A percentile compares a stretch with the other conserved stretches of the same genome.
Conservation (phyloP, 2,113 vertebrate species). For the Propithecus coquereli region DNA sequence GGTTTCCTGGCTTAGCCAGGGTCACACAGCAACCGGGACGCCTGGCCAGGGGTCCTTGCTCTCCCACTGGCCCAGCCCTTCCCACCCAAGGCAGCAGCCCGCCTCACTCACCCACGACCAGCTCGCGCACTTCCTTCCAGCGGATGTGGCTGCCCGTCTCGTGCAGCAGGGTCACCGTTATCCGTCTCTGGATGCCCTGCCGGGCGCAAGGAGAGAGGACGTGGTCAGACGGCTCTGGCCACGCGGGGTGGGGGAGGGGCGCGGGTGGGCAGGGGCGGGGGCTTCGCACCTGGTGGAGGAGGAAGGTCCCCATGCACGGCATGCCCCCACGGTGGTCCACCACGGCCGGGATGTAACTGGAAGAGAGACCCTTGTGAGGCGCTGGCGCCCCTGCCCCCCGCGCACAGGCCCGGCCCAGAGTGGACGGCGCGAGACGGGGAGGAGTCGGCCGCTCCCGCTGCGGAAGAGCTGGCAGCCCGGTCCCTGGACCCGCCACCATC, state of each 20-base stretch:
- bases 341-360: conserved; percentile 94
- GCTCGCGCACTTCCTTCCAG: conserved; percentile 96
- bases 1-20: too few relatives aligned
- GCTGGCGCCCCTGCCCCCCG: too few relatives aligned
- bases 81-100: fast-evolving
- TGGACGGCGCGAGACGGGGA: fast-evolving
- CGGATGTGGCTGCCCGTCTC: conserved; percentile 92
- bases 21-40: neutral
- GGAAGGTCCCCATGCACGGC: conserved; percentile 96
- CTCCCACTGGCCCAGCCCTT: too few relatives aligned
- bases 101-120: conserved; percentile 93
- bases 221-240: neutral
- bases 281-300: conserved; percentile 93
- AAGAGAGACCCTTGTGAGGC: conserved; percentile 49
- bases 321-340: conserved; percentile 97
- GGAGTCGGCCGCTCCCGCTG: fast-evolving
- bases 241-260: neutral
- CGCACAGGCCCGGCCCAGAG: fast-evolving
- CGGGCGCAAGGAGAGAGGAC: neutral
- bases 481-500: fast-evolving
- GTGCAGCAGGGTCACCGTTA: conserved; percentile 94
- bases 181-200: conserved; percentile 97
- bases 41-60: fast-evolving
- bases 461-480: fast-evolving
- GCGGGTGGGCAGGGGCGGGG: fast-evolving